Base-by-base conservation (phyloP, 2,797 vertebrate genomes). In the Sebastes oblongus region DNA sequence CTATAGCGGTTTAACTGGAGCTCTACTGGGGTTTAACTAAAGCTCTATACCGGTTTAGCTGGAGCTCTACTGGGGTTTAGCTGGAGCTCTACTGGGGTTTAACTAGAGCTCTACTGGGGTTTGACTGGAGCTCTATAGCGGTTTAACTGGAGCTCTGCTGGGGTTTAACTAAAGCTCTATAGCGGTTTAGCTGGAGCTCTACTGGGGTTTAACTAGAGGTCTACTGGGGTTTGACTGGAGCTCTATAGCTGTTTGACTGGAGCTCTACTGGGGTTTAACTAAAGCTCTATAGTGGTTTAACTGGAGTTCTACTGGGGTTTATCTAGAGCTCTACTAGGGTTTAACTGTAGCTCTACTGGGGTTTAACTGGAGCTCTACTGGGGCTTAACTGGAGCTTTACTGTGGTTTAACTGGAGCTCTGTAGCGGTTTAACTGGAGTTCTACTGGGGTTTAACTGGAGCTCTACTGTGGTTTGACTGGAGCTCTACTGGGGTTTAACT, bases 391-490 rank as follows among this genome's bases (percentile, higher is more conserved):
- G 3, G 16, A 20, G 46, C 14, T 1, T 0, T 42, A 16, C 39
- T 42, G 39, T 3, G 39, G 39, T 50, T 50, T 50, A 8, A 2
- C 46, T 50, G 0, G 22, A 24, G 55, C 30, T n/a, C 90, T 58
- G n/a, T n/a, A n/a, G n/a, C n/a, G 2, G 39, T 20, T 50, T 46
- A 6, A 0, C 42, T 18, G 0, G 92, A 96, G 97, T 87, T 25
- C 2, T 1, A 14, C 36, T 13, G 36, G 2, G 0, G 50, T 52
- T 52, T 9, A 22, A 2, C 60, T 52, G 4, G 32, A 18, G 8
- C 4, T 58, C 1, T 5, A 14, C 55, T 56, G 22, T 1, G 1
- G 20, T 20, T 46, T 18, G 18, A 18, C 42, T 46, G 3, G 16
- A 20, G 46, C 14, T 1, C 1, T 42, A 16, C 39, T 42, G 39